phyloP scores from a whole-genome alignment of 2,797 vertebrate species.

The Chromobotia macracanthus region DNA sequence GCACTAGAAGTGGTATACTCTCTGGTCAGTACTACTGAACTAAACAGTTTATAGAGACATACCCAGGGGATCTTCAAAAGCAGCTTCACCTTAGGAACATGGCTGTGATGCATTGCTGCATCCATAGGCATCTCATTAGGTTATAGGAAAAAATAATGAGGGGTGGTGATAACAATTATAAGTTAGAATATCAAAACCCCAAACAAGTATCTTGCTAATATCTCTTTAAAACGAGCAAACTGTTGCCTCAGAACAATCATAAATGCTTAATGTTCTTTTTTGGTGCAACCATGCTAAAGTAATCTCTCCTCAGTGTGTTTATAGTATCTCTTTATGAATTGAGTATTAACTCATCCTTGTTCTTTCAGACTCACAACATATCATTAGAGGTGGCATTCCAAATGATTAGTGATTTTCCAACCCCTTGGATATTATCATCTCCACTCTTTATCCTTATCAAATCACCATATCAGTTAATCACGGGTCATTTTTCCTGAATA shows the following conservation, averaged over 20 bases:
- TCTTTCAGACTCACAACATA: slow-evolving; percentile 10
- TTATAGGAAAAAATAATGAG: too few species aligned
- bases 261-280: background rate
- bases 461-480: slow-evolving; percentile 58
- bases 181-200: background rate
- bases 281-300: slow-evolving; percentile 2
- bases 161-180: background rate
- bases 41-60: too few species aligned
- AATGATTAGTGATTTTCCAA: slow-evolving; percentile 38
- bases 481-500: slow-evolving; percentile 43
- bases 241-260: background rate
- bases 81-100: too few species aligned
- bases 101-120: too few species aligned
- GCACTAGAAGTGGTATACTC: too few species aligned
- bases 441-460: slow-evolving; percentile 48
- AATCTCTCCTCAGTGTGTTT: background rate
- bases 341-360: background rate
- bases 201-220: background rate
- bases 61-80: too few species aligned
- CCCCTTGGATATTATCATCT: slow-evolving; percentile 48
- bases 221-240: background rate
- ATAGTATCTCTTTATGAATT: background rate
- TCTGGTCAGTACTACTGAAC: too few species aligned
- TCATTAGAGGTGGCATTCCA: background rate
- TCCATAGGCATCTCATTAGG: too few species aligned